Conservation (phyloP, 2,113 vertebrate species). For the Odontesthes bonariensis region DNA sequence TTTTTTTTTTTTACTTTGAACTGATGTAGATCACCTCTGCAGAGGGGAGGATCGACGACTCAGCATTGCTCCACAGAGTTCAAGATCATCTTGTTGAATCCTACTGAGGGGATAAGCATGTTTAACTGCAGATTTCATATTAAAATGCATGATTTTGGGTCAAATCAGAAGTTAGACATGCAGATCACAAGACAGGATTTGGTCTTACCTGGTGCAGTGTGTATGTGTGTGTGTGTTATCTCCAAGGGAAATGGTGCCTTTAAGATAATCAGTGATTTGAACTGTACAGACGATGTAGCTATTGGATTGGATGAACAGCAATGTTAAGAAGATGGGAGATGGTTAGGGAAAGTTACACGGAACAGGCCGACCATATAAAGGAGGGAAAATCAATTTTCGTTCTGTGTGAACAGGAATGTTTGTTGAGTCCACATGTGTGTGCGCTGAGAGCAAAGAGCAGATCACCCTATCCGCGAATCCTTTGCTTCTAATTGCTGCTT, state of each 20-base stretch:
- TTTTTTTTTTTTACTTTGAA: slow-evolving; percentile 26
- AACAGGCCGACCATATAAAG: not conserved
- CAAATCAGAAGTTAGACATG: slow-evolving; percentile 49
- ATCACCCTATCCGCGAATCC: slow-evolving; percentile 44
- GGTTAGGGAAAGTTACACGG: not conserved
- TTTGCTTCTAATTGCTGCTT: slow-evolving; percentile 38
- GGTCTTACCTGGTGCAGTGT: slow-evolving; percentile 18
- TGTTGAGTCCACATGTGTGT: slow-evolving; percentile 21
- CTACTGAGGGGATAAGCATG: slow-evolving; percentile 36
- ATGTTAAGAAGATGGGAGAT: not conserved
- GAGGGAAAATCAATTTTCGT: slow-evolving; percentile 1
- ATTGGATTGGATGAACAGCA: slow-evolving; percentile 16
- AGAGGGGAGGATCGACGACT: slow-evolving; percentile 46
- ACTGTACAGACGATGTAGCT: slow-evolving; percentile 40
- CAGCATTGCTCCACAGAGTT: slow-evolving; percentile 10
- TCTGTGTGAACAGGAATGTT: slow-evolving; percentile 12
- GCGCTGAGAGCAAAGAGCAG: slow-evolving; percentile 37
- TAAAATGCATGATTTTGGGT: slow-evolving; percentile 67
- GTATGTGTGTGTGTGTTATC: slow-evolving; percentile 21
- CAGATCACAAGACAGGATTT: slow-evolving; percentile 52
- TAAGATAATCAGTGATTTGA: slow-evolving; percentile 48
- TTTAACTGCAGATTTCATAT: slow-evolving; percentile 57
- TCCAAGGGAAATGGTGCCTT: slow-evolving; percentile 64
- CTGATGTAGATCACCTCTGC: slow-evolving; percentile 37
- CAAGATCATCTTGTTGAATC: slow-evolving; percentile 37